Evolutionary conservation across 2,797 vertebrate species (phyloP), one percentile per base, ranked within the genome.

Genomic region (Prionace glauca): DNA sequence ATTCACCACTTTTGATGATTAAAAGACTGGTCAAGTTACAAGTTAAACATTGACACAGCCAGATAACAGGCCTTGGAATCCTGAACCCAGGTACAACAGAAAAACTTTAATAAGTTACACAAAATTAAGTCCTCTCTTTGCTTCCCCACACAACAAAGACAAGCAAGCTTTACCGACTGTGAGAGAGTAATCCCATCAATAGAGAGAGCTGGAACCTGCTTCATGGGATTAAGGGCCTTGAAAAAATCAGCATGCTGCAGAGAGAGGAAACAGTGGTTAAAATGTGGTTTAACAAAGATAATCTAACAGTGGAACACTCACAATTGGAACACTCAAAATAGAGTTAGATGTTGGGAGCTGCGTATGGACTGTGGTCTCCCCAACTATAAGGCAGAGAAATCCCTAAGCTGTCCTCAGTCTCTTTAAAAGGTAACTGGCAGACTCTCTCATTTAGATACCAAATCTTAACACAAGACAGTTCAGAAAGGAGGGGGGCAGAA

Each of bases 181-280:
- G 97, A 97, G 60, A 99, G 97, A 90, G 96, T 98, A 97, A 98
- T 96, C 50, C 98, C 99, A 96, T 99, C 99, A 24, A 99, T 99
- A 97, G 98, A 98, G 96, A 99, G 97, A 79, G 97, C 97, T 95
- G 99, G 99, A 62, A 99, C 99, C 98, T 99, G 99, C 96, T 98
- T 97, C 99, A 99, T 99, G 88, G 99, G 99, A 97, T 99, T 99
- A 95, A 99, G 67, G 79, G 96, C 77, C 97, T 97, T 98, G 97
- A 98, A 99, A 95, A 98, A 97, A 94, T 98, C 95, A 41, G 98
- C 97, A 79, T 97, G 97, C 99, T 99, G 96, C 96, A 96, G 79
- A 96, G 93, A 94, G 69, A 1, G 95, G 74, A 10, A 50, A 18
- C 41, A 11, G 56, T 74, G 56, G 91, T n/a, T n/a, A 60, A 69